Evolutionary conservation across 2,113 vertebrate genomes (phyloP), one percentile per base, ranked within the genome.

Genomic region (Gobiocypris rarus): DNA sequence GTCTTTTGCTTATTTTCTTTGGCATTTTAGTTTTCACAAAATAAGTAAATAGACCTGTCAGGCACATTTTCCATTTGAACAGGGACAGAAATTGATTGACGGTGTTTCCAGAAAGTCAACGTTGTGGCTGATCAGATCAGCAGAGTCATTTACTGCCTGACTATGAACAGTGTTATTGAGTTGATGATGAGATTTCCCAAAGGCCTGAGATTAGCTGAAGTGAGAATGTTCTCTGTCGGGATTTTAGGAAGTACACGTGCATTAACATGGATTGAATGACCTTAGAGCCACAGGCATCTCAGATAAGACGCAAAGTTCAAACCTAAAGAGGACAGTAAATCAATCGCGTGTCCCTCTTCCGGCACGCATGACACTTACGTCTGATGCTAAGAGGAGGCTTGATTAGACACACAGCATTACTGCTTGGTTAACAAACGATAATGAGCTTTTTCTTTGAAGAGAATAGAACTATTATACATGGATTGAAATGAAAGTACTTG

Each of bases 211-310:
- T 84, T 59, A 70, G 71, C 45, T 71, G 26, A 85, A 85, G 84
- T 74, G 69, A 80, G 61, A 71, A 81, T 65, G 31, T 84, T 56
- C 77, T 75, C 77, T 81, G 48, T 75, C 52, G 71, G 43, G 71
- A 67, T 76, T 82, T 81, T 63, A 22, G 28, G 41, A 43, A 69
- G 52, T 50, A 19, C 38, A 70, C 22, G 63, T 84, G 83, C 38
- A 79, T 78, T 82, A 85, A 85, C 79, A 85, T 85, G 83, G 78
- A 78, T 79, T 61, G 6, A 50, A n/a, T 87, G 80, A 85, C 83
- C 63, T 38, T 1, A 65, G 26, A 77, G 41, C 56, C 76, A 56
- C 75, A 31, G 52, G 26, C 82, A 9, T 41, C 67, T 71, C 78
- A 45, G 69, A 77, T 77, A 84, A 82, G n/a, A 73, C 3, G 48